These are phyloP conservation scores for Python bivittatus DNA, from an alignment of 2,113 vertebrate species.

Conservation along the genomic window DNA sequence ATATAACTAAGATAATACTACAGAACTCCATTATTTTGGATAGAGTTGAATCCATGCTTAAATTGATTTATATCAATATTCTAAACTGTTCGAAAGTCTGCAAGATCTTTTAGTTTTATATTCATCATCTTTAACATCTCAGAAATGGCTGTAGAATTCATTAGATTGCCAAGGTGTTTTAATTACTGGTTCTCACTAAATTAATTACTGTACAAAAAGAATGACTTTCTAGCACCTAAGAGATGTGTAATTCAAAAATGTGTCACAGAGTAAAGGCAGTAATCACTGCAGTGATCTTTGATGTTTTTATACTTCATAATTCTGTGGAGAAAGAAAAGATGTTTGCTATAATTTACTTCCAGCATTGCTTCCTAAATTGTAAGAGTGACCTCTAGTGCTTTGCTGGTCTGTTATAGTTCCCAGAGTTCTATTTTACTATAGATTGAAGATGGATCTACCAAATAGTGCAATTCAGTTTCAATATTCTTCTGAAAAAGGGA, in stretches of 20 bases:
- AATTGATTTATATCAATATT: neutral
- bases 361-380: constrained; percentile 61
- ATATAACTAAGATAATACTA: neutral
- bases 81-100: neutral
- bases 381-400: constrained; percentile 84
- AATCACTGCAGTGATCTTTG: constrained; percentile 9
- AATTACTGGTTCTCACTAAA: neutral
- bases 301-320: constrained; percentile 47
- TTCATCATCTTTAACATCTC: neutral
- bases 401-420: constrained; percentile 45
- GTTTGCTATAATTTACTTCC: constrained; percentile 5
- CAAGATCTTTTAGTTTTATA: neutral
- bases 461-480: constrained; percentile 54
- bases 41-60: neutral
- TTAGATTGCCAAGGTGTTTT: neutral
- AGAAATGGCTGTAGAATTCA: neutral
- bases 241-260: neutral
- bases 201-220: neutral
- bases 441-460: constrained; percentile 48
- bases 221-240: neutral
- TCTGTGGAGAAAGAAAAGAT: neutral
- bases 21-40: neutral
- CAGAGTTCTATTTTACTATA: constrained; percentile 42
- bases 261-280: neutral
- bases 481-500: constrained; percentile 59